phyloP scores from a whole-genome alignment of 2,888 invertebrate species.

The Cartodere bifasciata region DNA sequence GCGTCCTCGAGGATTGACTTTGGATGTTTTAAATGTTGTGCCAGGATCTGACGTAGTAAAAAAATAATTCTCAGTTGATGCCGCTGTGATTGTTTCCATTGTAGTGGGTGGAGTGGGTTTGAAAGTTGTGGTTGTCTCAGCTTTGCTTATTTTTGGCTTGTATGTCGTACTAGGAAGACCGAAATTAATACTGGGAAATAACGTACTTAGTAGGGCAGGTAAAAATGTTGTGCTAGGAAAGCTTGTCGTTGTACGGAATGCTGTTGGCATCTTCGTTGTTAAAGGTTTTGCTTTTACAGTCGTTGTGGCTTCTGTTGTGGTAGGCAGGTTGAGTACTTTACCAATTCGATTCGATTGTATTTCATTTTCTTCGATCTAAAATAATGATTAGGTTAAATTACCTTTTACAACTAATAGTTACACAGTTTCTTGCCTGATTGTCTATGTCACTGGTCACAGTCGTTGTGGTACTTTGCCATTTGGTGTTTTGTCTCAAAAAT shows the following conservation, averaged over 20 bases:
- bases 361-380: too few species aligned
- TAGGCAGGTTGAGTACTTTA: too few species aligned
- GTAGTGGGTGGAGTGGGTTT: conserved; percentile 15
- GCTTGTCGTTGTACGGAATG: conserved; percentile 28
- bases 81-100: conserved; percentile 15
- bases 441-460: conserved; percentile 10
- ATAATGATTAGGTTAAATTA: too few species aligned
- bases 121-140: conserved; percentile 21
- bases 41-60: conserved; percentile 16
- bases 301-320: conserved; percentile 10
- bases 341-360: too few species aligned
- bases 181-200: too few species aligned
- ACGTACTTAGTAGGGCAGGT: too few species aligned
- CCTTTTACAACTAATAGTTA: too few species aligned
- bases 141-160: too few species aligned
- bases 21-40: too few species aligned
- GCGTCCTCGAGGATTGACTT: too few species aligned
- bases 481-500: conserved; percentile 11
- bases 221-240: too few species aligned
- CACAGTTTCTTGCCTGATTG: conserved; percentile 3
- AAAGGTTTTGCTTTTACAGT: conserved; percentile 22
- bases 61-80: conserved; percentile 13
- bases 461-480: conserved; percentile 22
- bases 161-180: too few species aligned
- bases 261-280: conserved; percentile 13